These are phyloP conservation scores for Nycticebus coucang DNA, from an alignment of 2,113 vertebrate species.

Conservation along the genomic window DNA sequence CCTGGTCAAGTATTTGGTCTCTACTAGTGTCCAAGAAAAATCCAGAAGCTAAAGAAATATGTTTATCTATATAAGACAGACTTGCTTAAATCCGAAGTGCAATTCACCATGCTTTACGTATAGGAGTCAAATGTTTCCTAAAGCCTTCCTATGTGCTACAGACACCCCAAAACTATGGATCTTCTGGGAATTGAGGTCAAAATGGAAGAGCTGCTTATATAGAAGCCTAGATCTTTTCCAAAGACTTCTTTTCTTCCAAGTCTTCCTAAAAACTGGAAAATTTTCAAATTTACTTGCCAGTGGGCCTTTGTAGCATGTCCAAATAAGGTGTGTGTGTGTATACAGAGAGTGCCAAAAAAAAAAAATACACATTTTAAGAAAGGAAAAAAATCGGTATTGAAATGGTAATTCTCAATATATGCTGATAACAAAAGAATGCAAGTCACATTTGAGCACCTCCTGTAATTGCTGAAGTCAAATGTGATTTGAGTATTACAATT, in stretches of 20 bases:
- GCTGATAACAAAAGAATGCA: too few species aligned
- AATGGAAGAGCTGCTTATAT: not conserved
- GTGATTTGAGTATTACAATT: too few species aligned
- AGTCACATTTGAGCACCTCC: too few species aligned
- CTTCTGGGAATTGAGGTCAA: not conserved
- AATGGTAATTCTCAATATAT: too few species aligned
- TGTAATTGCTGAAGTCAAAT: too few species aligned
- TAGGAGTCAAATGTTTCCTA: not conserved
- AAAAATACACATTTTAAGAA: not conserved
- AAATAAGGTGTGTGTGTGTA: too few species aligned
- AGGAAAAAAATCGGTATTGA: too few species aligned
- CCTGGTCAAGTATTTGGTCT: not conserved
- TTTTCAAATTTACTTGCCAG: not conserved
- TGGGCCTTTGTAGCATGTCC: not conserved
- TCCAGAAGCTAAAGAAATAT: not conserved
- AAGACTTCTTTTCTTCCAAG: not conserved
- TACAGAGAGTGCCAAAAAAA: not conserved
- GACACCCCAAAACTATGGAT: not conserved
- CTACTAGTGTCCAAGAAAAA: not conserved
- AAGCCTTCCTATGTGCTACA: not conserved
- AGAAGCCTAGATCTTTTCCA: not conserved
- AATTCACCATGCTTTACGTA: not conserved
- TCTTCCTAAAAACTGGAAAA: not conserved
- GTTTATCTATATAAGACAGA: not conserved
- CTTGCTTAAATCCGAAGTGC: not conserved